Evolutionary conservation across 1,140 invertebrate genomes (phyloP), one percentile per base, ranked within the genome.

Genomic region (Neuroterus valhalla): DNA sequence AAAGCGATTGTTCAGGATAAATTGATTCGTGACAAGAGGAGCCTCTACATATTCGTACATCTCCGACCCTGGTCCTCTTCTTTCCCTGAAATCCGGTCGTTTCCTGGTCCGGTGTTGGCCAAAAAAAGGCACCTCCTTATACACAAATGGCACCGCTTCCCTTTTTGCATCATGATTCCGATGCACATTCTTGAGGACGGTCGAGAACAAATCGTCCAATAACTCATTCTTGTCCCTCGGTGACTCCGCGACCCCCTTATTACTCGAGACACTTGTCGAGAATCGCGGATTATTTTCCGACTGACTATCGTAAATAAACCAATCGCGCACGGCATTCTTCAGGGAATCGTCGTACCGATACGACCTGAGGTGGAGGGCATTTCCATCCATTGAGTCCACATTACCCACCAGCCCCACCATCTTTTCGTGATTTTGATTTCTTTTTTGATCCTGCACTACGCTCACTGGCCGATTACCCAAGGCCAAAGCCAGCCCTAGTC

Each of bases 401-500:
- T 62, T 62, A 31, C 21, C 52, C 52, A 55, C 52, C 52, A 55
- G 10, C 26, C 31, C 55, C 11, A 62, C 23, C 55, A 62, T 62
- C 21, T 55, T 55, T 1, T 38, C 55, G 55, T 62, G 55, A 31
- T 62, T 62, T 62, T 62, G 55, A 62, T 62, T 62, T 62, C 55
- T 31, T n/a, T 62, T 62, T 62, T 62, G 55, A 62, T 62, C 55
- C 42, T 85, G 74, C 71, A 81, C 78, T 50, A 82, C 74, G 77
- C 78, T 79, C 45, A 80, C 76, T 6, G 83, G 85, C 43, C 84
- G 83, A 78, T 85, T 84, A 21, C 78, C 85, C 52, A 87, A 74
- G 38, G 80, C 80, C n/a, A 86, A 68, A 31, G 85, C 84, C 50
- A 86, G 78, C n/a, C 84, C 84, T 21, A 85, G 72, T 78, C 86